phyloP scores from a whole-genome alignment of 1,140 invertebrate genomes.

The Trichoplusia ni region DNA sequence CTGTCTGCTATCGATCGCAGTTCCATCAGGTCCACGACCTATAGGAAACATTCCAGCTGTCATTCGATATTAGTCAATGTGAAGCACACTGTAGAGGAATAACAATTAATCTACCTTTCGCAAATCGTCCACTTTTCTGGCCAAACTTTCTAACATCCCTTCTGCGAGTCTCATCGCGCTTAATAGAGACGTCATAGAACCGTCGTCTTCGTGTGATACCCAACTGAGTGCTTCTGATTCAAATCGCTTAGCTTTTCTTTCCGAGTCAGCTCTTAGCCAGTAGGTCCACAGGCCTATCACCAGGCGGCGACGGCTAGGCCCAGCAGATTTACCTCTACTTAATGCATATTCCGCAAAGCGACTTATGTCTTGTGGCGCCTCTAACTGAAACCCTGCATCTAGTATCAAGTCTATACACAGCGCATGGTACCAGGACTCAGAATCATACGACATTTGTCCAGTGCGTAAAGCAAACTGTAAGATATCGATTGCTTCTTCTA shows the following conservation, averaged over 20 bases:
- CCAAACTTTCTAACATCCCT: conserved; percentile 72
- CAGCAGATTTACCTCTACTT: conserved; percentile 42
- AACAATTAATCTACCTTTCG: conserved; percentile 57
- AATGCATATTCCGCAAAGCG: conserved; percentile 59
- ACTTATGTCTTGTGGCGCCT: conserved; percentile 64
- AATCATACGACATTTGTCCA: conserved; percentile 49
- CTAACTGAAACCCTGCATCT: conserved; percentile 74
- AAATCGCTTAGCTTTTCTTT: conserved; percentile 60
- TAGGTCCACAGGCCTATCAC: conserved; percentile 69
- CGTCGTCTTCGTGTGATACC: conserved; percentile 46
- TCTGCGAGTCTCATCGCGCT: conserved; percentile 68
- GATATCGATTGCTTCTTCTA: conserved; percentile 70
- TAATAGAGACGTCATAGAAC: conserved; percentile 54
- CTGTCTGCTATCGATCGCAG: conserved; percentile 67
- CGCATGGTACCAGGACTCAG: conserved; percentile 75
- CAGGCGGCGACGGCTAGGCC: conserved; percentile 55
- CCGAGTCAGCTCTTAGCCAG: conserved; percentile 61
- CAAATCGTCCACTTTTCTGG: conserved; percentile 70
- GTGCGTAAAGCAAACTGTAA: conserved; percentile 54
- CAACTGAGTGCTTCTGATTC: conserved; percentile 67
- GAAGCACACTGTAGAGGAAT: neutral
- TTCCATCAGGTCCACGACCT: conserved; percentile 75
- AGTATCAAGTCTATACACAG: conserved; percentile 76
- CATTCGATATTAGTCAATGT: neutral
- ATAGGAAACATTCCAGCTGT: conserved; percentile 20